These are phyloP conservation scores for Chrysolina haemoptera DNA, from an alignment of 2,888 invertebrate species.

Conservation along the genomic window DNA sequence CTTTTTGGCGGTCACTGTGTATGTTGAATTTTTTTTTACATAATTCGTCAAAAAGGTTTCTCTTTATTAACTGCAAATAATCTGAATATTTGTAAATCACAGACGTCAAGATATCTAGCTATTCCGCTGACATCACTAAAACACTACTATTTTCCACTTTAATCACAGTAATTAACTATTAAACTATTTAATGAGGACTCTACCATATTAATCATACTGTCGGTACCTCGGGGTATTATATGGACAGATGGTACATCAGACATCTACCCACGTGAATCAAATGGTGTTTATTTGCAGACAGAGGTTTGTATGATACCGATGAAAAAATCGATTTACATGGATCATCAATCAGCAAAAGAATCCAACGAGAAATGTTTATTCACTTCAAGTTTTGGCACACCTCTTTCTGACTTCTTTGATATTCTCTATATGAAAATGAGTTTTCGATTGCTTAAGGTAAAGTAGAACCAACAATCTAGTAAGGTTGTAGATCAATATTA, in stretches of 20 bases:
- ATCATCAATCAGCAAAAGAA: constrained; percentile 4
- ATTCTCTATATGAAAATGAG: background rate
- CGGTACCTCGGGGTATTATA: constrained; percentile 55
- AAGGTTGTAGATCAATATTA: no score
- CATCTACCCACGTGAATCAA: constrained; percentile 47
- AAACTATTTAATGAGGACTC: constrained; percentile 57
- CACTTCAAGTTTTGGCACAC: constrained; percentile 3
- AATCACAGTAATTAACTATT: constrained; percentile 56
- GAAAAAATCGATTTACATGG: constrained; percentile 13
- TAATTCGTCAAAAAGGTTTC: background rate
- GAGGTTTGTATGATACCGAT: background rate
- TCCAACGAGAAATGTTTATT: constrained; percentile 5
- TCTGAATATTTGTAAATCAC: no score
- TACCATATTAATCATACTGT: constrained; percentile 56
- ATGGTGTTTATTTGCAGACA: constrained; percentile 40
- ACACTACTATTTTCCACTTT: constrained; percentile 18
- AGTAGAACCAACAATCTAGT: no score
- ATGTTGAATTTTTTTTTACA: no score
- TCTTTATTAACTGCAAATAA: background rate
- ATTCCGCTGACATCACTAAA: background rate
- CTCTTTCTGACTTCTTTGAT: background rate
- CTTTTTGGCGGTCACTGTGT: no score
- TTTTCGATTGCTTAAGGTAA: background rate
- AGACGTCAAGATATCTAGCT: background rate
- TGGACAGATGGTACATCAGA: constrained; percentile 53